phyloP scores from a whole-genome alignment of 2,888 invertebrate genomes.

The Phaonia tiefii region DNA sequence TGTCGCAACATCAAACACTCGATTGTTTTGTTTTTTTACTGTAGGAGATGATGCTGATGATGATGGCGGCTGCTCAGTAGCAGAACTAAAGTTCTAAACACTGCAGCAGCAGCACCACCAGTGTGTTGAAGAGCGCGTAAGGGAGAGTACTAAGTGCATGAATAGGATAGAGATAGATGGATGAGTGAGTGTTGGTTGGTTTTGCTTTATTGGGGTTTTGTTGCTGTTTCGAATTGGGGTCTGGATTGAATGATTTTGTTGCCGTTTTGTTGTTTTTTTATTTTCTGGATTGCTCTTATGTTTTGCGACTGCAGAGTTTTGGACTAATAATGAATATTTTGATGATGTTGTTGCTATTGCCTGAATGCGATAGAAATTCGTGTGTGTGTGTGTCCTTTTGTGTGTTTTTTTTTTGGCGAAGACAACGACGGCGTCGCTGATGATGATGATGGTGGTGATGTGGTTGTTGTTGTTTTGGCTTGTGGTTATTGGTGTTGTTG shows the following conservation, averaged over 20 bases:
- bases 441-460: background rate
- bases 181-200: background rate
- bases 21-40: too few species aligned
- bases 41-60: too few species aligned
- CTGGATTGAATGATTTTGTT: background rate
- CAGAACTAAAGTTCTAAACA: background rate
- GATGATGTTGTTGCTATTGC: background rate
- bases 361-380: too few species aligned
- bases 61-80: background rate
- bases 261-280: conserved; percentile 17
- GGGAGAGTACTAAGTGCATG: too few species aligned
- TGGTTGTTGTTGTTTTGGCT: too few species aligned
- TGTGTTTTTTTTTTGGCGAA: too few species aligned
- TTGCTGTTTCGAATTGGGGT: conserved; percentile 3
- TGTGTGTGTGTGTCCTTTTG: too few species aligned
- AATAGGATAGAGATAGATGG: background rate
- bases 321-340: conserved; percentile 29
- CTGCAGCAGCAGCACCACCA: background rate
- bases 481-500: conserved; percentile 28
- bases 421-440: too few species aligned
- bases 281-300: background rate
- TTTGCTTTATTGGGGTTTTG: background rate
- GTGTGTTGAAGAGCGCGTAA: too few species aligned
- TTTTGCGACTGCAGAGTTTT: conserved; percentile 14
- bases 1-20: too few species aligned